These are phyloP conservation scores for Scolanthus callimorphus DNA, from an alignment of 92 coral and sea anemone genomes.

Conservation along the genomic window DNA sequence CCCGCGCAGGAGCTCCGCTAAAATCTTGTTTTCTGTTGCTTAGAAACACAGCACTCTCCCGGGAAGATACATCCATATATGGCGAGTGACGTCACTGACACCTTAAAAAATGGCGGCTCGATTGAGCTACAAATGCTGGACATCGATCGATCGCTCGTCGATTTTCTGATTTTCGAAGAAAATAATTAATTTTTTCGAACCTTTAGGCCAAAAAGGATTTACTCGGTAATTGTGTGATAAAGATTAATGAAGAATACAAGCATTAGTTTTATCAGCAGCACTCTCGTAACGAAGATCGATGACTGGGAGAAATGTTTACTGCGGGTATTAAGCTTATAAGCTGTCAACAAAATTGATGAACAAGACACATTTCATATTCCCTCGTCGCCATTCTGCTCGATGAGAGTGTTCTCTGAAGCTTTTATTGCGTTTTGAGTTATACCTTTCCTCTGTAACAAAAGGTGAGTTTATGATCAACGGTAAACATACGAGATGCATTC, in stretches of 20 bases:
- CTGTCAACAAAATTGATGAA: background rate
- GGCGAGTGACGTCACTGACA: slow-evolving; percentile 65
- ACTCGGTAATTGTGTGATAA: too few relatives aligned
- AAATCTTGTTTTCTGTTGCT: slow-evolving; percentile 27
- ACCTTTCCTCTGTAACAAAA: too few relatives aligned
- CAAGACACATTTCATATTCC: background rate
- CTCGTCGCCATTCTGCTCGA: too few relatives aligned
- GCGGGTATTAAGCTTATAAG: too few relatives aligned
- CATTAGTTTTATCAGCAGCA: too few relatives aligned
- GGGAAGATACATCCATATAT: slow-evolving; percentile 36
- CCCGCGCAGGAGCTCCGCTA: background rate
- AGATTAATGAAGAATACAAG: too few relatives aligned
- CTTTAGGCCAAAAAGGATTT: too few relatives aligned
- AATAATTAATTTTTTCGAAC: background rate
- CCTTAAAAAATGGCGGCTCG: slow-evolving; percentile 67
- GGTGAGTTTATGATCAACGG: background rate
- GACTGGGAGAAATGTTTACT: too few relatives aligned
- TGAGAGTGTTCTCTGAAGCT: too few relatives aligned
- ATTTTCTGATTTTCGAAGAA: background rate
- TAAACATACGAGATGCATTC: background rate
- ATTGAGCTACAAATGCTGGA: background rate
- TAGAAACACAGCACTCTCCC: slow-evolving; percentile 4
- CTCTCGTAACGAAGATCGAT: too few relatives aligned
- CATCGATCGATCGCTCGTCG: slow-evolving; percentile 3
- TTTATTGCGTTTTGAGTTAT: too few relatives aligned